These are phyloP conservation scores for Poecilus cupreus DNA, from an alignment of 2,888 invertebrate species.

Conservation along the genomic window DNA sequence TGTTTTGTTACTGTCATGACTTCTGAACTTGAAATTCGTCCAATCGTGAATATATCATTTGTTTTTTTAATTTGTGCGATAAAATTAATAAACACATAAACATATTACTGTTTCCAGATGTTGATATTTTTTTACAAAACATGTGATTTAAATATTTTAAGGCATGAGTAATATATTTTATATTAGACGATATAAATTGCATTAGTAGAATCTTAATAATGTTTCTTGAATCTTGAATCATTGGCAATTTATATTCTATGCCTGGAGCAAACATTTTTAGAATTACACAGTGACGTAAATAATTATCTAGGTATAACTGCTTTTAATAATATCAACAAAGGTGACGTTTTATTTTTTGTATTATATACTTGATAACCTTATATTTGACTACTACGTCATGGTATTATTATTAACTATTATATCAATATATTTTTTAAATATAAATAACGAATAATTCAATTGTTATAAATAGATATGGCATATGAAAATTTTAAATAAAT, in stretches of 20 bases:
- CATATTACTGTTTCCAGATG: background rate
- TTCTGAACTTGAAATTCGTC: background rate
- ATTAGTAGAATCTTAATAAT: background rate
- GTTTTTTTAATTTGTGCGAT: background rate
- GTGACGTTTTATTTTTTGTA: background rate
- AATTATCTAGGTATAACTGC: background rate
- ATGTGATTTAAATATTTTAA: background rate
- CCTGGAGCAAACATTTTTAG: background rate
- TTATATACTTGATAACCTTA: background rate
- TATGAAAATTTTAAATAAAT: too few relatives aligned
- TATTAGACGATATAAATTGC: background rate
- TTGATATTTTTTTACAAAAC: background rate
- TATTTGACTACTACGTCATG: background rate
- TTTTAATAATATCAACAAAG: background rate
- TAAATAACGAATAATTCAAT: too few relatives aligned
- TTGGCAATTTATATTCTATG: background rate
- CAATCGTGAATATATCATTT: too few relatives aligned
- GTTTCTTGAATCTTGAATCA: background rate
- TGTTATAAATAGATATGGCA: too few relatives aligned
- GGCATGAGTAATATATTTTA: background rate
- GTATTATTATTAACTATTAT: background rate
- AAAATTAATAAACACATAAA: background rate
- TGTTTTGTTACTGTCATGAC: too few relatives aligned
- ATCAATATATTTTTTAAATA: too few relatives aligned
- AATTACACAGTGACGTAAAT: conserved; percentile 11